A percentile compares a stretch with the other conserved stretches of the same genome.
Conservation (phyloP, 2,113 vertebrate genomes). For the Apaloderma vittatum region DNA sequence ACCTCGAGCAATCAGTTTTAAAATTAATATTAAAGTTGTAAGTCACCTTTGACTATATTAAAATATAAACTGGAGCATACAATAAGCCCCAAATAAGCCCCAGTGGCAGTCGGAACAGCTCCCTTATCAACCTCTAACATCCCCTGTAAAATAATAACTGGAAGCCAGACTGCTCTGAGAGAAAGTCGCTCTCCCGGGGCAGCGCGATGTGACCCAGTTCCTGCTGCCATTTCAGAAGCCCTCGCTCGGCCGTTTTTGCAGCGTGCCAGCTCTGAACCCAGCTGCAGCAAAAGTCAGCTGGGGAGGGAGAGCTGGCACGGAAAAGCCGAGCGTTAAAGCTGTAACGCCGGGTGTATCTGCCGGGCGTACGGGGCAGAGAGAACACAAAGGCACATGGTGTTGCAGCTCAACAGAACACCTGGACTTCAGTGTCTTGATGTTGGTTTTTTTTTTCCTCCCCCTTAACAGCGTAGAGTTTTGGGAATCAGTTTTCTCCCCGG, state of each 20-base stretch:
- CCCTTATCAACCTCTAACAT: constrained; percentile 79
- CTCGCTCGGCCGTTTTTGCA: background rate
- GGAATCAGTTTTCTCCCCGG: background rate
- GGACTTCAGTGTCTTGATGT: background rate
- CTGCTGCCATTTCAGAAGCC: constrained; percentile 51
- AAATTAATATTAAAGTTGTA: constrained; percentile 82
- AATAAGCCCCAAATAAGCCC: constrained; percentile 78
- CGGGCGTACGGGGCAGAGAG: background rate
- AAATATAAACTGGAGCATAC: constrained; percentile 72
- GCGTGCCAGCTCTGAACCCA: background rate
- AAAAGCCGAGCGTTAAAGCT: background rate
- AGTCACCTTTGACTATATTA: constrained; percentile 80
- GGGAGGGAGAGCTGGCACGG: background rate
- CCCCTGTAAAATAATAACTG: constrained; percentile 77
- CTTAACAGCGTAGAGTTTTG: fast-evolving
- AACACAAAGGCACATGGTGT: fast-evolving
- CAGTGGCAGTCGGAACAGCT: constrained; percentile 73
- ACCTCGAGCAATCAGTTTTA: constrained; percentile 73
- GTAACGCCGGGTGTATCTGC: fast-evolving
- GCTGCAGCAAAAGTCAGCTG: background rate
- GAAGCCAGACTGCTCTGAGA: constrained; percentile 62
- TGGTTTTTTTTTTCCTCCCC: background rate
- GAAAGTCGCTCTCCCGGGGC: constrained; percentile 68
- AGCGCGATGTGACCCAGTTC: constrained; percentile 52
- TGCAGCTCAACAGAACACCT: background rate